Evolutionary conservation across 37 sponge, comb jelly and placozoan genomes (phyloP).

Genomic region (Crambe crambe): DNA sequence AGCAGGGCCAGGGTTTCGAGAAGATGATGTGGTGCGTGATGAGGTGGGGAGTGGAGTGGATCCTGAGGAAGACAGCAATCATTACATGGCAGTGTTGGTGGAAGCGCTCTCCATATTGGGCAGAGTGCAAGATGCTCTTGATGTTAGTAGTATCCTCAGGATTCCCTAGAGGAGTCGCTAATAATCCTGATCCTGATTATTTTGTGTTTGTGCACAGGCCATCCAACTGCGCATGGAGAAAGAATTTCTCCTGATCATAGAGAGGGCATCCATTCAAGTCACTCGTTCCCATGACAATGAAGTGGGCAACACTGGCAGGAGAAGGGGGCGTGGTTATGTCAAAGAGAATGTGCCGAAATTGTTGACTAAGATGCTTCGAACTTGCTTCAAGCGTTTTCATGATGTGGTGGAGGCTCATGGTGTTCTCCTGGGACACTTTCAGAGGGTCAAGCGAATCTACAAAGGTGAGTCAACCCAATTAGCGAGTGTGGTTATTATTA

Average conservation of each 20-base stretch:
- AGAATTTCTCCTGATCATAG: conserved; percentile 62
- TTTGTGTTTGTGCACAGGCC: conserved; percentile 13
- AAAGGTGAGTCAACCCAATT: conserved; percentile 21
- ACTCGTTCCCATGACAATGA: conserved; percentile 28
- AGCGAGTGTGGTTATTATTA: background rate
- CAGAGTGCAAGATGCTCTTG: conserved; percentile 54
- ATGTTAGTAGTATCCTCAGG: conserved; percentile 29
- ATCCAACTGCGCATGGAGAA: conserved; percentile 46
- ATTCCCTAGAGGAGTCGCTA: background rate
- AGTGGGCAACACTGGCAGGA: conserved; percentile 2
- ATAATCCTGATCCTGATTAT: background rate
- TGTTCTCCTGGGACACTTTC: conserved; percentile 57
- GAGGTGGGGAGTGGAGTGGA: conserved; percentile 41
- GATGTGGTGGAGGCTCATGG: conserved; percentile 86
- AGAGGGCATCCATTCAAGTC: conserved; percentile 52
- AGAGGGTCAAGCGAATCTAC: conserved; percentile 36
- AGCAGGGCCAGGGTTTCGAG: too few species aligned
- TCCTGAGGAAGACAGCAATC: conserved; percentile 65
- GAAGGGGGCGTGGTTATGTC: background rate
- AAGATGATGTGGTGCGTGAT: conserved; percentile 39
- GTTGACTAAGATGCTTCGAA: conserved; percentile 73
- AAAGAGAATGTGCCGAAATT: conserved; percentile 66
- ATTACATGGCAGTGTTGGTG: conserved; percentile 75
- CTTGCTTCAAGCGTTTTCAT: conserved; percentile 79
- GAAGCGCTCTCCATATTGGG: conserved; percentile 75